Percentiles rank a stretch among this genome's conserved stretches.
These are phyloP conservation scores for Emydocephalus ijimae DNA, from an alignment of 2,113 vertebrate genomes.

Conservation along the genomic window DNA sequence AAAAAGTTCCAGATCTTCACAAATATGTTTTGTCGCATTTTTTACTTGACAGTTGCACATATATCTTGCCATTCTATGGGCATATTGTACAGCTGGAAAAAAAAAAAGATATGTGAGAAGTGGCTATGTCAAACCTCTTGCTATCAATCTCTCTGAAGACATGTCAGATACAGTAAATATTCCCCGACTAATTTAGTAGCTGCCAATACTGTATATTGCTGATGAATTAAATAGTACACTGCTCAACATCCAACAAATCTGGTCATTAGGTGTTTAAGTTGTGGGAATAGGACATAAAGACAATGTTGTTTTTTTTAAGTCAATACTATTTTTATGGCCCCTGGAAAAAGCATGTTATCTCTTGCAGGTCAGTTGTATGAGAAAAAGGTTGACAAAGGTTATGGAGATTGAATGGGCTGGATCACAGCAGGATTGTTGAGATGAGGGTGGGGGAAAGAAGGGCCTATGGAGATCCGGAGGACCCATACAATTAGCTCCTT, in stretches of 20 bases:
- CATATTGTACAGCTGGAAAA: neutral
- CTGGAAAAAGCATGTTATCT: neutral
- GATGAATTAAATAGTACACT: no score
- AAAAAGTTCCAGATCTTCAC: no score
- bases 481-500: constrained; percentile 65
- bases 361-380: constrained; percentile 40
- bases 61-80: neutral
- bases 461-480: constrained; percentile 18
- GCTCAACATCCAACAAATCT: no score
- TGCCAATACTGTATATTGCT: no score
- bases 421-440: fast-evolving
- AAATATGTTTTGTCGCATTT: neutral
- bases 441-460: neutral
- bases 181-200: neutral
- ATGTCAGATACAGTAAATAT: neutral
- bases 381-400: neutral
- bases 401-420: neutral
- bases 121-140: neutral
- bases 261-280: fast-evolving
- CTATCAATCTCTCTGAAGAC: neutral
- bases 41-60: neutral
- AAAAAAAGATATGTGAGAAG: neutral
- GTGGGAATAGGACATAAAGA: neutral
- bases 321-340: neutral
- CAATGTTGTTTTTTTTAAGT: neutral